Base-by-base conservation (phyloP, 2,797 vertebrate genomes). In the Cirrhinus mrigala region DNA sequence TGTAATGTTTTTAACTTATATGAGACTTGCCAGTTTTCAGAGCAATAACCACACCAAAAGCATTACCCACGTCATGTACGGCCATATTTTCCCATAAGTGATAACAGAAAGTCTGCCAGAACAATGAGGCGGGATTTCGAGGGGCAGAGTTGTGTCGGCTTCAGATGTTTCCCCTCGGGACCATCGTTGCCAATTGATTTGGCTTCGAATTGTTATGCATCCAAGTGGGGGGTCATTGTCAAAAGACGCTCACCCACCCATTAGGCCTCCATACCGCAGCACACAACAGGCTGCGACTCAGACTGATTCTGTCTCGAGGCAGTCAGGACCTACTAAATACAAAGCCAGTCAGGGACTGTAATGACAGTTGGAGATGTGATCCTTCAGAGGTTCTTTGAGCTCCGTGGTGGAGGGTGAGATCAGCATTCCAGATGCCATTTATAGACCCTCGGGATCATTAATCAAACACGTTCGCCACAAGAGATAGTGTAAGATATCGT, bases 371-470 rank as follows among this genome's bases (percentile, higher is more conserved):
- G 81, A 84, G 89, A 90, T 84, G 75, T 88, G 80, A 85, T 79
- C 11, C 84, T 24, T 78, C 62, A 64, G 73, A 68, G 58, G 33
- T 44, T 60, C 70, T 87, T 69, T 83, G 54, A 77, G 83, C 86
- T 80, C 56, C 24, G 71, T 74, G 64, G 80, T 64, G 93, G 92
- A 82, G 91, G 92, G 90, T 85, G 85, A 92, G 89, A 91, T 92
- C 92, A 91, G 91, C 90, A 89, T 89, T 90, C 91, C 93, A 94
- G 93, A 93, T 93, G 93, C 89, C 92, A 87, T 91, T 87, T 85
- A 85, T 84, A 89, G 91, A 89, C 93, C 89, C 87, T 91, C 70
- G 81, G 89, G 91, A 87, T 93, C 93, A 92, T 94, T 93, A 94
- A 96, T 96, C 95, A 95, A 91, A 93, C 86, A 85, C 54, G 77